Percentiles rank a stretch among this genome's conserved stretches.
Conservation (phyloP, 2,113 vertebrate species). For the Nestor notabilis region DNA sequence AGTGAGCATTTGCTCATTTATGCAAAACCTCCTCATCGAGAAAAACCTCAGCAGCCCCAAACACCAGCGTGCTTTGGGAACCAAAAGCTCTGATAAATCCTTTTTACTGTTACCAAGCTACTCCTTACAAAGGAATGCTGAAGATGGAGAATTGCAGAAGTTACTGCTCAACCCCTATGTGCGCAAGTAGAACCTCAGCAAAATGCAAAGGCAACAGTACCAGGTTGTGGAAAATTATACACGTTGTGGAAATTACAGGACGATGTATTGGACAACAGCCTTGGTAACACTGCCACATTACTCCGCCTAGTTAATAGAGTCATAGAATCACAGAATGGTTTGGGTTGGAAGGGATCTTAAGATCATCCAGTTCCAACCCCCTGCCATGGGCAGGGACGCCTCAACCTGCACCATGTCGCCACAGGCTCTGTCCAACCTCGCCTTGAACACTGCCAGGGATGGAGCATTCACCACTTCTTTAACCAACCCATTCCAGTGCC, state of each 20-base stretch:
- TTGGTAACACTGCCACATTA: neutral
- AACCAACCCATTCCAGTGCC: neutral
- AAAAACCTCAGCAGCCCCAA: neutral
- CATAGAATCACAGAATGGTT: neutral
- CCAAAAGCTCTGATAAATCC: neutral
- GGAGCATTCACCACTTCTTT: neutral
- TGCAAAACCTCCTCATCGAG: neutral
- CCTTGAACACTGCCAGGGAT: neutral
- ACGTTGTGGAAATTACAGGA: accelerated
- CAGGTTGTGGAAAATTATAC: neutral
- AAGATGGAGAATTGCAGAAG: neutral
- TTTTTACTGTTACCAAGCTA: neutral
- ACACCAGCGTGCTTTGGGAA: neutral
- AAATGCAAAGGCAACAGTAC: neutral
- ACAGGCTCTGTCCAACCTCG: neutral
- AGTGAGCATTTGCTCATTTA: neutral
- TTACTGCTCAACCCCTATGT: neutral
- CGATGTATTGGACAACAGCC: accelerated
- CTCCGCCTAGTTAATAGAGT: neutral
- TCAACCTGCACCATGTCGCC: accelerated
- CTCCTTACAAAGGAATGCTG: neutral
- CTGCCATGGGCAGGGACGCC: neutral
- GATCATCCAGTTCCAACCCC: neutral
- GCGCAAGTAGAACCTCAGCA: neutral
- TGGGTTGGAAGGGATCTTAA: neutral